These are phyloP conservation scores for Ceratina australensis DNA, from an alignment of 1,140 invertebrate genomes.

Conservation along the genomic window DNA sequence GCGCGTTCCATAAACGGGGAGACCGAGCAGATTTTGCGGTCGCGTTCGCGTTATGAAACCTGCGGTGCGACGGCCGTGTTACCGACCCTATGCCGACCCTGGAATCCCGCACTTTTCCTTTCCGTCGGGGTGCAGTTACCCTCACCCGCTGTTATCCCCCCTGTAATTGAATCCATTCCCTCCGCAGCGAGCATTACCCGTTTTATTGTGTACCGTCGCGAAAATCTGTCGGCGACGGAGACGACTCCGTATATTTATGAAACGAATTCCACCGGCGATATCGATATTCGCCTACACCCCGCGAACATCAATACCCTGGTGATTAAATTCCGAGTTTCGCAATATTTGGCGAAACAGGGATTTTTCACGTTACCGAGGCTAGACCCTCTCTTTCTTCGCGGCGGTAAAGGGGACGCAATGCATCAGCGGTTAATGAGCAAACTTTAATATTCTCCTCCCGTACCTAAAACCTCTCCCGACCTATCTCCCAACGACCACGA, in stretches of 20 bases:
- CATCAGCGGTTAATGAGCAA: conserved; percentile 68
- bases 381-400: conserved; percentile 1
- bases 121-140: neutral
- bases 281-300: too few relatives aligned
- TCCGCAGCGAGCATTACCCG: too few relatives aligned
- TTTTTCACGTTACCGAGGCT: neutral
- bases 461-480: conserved; percentile 55
- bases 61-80: conserved; percentile 32
- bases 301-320: too few relatives aligned
- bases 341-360: neutral
- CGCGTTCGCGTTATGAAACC: conserved; percentile 29
- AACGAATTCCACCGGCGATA: too few relatives aligned
- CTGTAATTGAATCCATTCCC: neutral
- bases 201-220: too few relatives aligned
- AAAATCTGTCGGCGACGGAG: too few relatives aligned
- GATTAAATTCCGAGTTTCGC: neutral
- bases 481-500: conserved; percentile 54
- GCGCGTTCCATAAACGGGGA: conserved; percentile 26
- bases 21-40: conserved; percentile 53
- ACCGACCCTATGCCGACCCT: conserved; percentile 13
- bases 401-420: conserved; percentile 54
- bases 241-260: too few relatives aligned
- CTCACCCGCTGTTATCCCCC: neutral
- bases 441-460: conserved; percentile 67
- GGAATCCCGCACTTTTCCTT: neutral